Evolutionary conservation across 1,140 invertebrate genomes (phyloP).

Genomic region (Pteromalus puparum): DNA sequence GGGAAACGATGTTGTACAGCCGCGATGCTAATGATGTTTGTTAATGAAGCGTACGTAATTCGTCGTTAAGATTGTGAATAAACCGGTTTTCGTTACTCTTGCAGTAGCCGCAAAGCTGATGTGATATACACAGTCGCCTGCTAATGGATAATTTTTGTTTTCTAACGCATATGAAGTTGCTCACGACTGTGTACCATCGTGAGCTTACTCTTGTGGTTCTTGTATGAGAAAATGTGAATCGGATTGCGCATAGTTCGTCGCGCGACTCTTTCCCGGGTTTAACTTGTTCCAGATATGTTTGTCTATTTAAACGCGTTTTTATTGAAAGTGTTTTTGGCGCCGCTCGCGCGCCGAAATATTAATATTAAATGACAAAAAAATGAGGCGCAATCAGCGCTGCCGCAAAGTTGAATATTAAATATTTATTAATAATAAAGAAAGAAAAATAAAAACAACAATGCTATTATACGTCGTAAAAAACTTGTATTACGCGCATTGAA

Average conservation of each 20-base stretch:
- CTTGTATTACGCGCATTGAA: conserved; percentile 13
- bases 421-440: conserved; percentile 44
- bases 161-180: neutral
- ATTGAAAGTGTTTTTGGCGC: conserved; percentile 44
- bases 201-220: neutral
- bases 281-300: conserved; percentile 32
- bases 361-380: conserved; percentile 6
- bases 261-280: conserved; percentile 33
- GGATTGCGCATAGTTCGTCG: conserved; percentile 21
- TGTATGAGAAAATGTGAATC: neutral
- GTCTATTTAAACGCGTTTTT: conserved; percentile 33
- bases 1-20: neutral
- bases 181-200: neutral
- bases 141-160: neutral
- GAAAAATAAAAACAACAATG: neutral
- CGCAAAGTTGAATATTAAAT: conserved; percentile 44
- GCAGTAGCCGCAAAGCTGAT: neutral
- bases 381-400: neutral
- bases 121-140: neutral
- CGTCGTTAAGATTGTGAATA: conserved; percentile 3
- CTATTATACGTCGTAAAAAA: conserved; percentile 12
- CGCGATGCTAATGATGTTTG: conserved; percentile 20
- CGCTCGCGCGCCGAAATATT: neutral
- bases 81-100: conserved; percentile 17
- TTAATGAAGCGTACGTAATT: conserved; percentile 32